These are phyloP conservation scores for Serripes groenlandicus DNA, from an alignment of 2,888 invertebrate genomes.

Conservation along the genomic window DNA sequence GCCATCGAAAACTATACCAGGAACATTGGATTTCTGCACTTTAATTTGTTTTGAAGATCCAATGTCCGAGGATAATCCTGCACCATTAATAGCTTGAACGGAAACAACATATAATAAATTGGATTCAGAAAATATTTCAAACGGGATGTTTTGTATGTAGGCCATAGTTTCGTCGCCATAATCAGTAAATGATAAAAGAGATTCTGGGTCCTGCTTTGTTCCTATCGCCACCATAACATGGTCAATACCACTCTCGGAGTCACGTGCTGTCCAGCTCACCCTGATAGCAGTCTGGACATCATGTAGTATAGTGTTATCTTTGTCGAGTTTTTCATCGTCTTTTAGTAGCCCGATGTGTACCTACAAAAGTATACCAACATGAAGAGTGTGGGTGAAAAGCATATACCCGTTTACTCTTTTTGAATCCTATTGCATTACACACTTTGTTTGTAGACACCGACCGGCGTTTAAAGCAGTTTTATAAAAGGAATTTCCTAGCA, in stretches of 20 bases:
- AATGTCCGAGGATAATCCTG: constrained; percentile 61
- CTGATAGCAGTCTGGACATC: constrained; percentile 67
- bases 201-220: constrained; percentile 25
- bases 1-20: constrained; percentile 76
- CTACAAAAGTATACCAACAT: too few species aligned
- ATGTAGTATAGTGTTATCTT: constrained; percentile 65
- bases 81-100: constrained; percentile 68
- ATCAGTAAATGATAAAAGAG: constrained; percentile 33
- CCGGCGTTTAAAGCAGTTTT: too few species aligned
- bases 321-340: constrained; percentile 73
- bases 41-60: constrained; percentile 60
- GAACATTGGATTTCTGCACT: constrained; percentile 68
- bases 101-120: constrained; percentile 57
- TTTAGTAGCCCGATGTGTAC: constrained; percentile 62
- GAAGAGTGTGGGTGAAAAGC: too few species aligned
- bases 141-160: constrained; percentile 50
- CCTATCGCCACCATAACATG: constrained; percentile 67
- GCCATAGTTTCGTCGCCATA: constrained; percentile 44
- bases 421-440: too few species aligned
- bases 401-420: too few species aligned
- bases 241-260: constrained; percentile 72
- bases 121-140: constrained; percentile 45
- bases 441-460: too few species aligned
- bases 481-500: too few species aligned
- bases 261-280: constrained; percentile 68